These are phyloP conservation scores for Centropyge bicolor DNA, from an alignment of 2,797 vertebrate genomes.

Conservation along the genomic window DNA sequence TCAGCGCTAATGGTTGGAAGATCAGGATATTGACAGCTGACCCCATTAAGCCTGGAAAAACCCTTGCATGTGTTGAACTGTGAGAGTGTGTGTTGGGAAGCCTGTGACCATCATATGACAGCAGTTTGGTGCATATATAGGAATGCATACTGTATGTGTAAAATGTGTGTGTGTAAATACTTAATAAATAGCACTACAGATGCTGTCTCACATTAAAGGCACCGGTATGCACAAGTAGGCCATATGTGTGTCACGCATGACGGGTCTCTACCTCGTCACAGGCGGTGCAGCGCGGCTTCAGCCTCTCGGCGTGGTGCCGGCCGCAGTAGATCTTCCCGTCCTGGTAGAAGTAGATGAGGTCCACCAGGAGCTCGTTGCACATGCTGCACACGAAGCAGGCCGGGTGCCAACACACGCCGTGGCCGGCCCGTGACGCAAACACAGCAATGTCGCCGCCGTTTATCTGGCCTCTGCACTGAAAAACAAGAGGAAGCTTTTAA, in stretches of 20 bases:
- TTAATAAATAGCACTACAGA: slow-evolving; percentile 51
- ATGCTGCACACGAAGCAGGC: slow-evolving; percentile 96
- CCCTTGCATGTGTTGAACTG: slow-evolving; percentile 19
- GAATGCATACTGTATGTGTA: slow-evolving; percentile 21
- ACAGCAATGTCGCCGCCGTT: slow-evolving; percentile 97
- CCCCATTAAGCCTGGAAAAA: slow-evolving; percentile 55
- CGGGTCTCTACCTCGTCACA: slow-evolving; percentile 93
- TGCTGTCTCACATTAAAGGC: slow-evolving; percentile 22
- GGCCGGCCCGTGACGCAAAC: slow-evolving; percentile 94
- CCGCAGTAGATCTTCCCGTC: slow-evolving; percentile 99
- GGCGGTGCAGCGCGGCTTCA: slow-evolving; percentile 96
- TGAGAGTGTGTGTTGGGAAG: slow-evolving; percentile 25
- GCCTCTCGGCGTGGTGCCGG: slow-evolving; percentile 95
- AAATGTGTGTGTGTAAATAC: slow-evolving; percentile 15
- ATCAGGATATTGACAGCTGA: slow-evolving; percentile 49
- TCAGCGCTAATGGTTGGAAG: slow-evolving; percentile 55
- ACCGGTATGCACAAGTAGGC: slow-evolving; percentile 13
- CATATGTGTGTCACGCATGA: too few relatives aligned
- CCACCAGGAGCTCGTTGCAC: slow-evolving; percentile 95
- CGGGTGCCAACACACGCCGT: slow-evolving; percentile 96
- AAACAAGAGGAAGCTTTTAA: slow-evolving; percentile 8
- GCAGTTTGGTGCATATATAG: slow-evolving; percentile 19
- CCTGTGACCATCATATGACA: slow-evolving; percentile 49
- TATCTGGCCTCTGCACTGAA: slow-evolving; percentile 95
- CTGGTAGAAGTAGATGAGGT: slow-evolving; percentile 99